Evolutionary conservation across 2,888 invertebrate genomes (phyloP).

Genomic region (Coenonympha glycerion): DNA sequence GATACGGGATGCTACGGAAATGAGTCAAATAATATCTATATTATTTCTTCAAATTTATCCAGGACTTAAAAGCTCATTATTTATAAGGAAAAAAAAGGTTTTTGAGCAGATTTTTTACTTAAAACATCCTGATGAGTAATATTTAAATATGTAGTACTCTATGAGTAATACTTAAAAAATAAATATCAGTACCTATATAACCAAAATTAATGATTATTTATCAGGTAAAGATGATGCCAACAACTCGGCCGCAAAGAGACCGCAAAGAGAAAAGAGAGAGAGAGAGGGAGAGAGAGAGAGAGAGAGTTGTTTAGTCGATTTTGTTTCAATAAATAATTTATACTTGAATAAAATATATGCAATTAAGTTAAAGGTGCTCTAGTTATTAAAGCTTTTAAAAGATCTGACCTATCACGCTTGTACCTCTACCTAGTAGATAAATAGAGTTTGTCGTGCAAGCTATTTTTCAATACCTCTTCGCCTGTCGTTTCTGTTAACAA

Average conservation of each 20-base stretch:
- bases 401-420: neutral
- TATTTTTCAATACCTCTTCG: too few species aligned
- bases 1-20: neutral
- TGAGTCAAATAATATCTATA: neutral
- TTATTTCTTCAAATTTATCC: neutral
- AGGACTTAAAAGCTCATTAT: neutral
- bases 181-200: neutral
- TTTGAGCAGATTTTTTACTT: neutral
- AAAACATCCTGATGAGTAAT: slow-evolving; percentile 1
- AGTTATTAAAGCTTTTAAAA: neutral
- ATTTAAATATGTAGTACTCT: neutral
- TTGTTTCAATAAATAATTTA: neutral
- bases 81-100: neutral
- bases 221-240: too few species aligned
- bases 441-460: too few species aligned
- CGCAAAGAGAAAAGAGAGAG: too few species aligned
- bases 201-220: neutral
- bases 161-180: neutral
- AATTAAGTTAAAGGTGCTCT: neutral
- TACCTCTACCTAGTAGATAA: too few species aligned
- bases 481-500: too few species aligned
- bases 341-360: neutral
- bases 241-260: neutral
- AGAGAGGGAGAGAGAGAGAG: too few species aligned
- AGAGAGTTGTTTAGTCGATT: neutral